Evolutionary conservation across 2,888 invertebrate genomes (phyloP).

Genomic region (Drosophila borborema): DNA sequence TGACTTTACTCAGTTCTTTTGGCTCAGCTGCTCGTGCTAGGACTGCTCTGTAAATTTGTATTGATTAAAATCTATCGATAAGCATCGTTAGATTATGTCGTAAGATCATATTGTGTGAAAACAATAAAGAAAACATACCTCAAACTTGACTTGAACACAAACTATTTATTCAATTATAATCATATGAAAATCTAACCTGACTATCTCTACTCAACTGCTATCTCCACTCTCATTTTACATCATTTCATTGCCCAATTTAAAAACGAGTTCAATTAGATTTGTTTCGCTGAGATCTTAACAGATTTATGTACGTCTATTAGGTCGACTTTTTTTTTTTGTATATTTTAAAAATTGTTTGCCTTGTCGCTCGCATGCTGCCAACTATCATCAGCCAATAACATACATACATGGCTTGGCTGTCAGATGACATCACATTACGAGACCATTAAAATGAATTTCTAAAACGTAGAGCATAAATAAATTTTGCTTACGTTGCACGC

Average conservation of each 20-base stretch:
- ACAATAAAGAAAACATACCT: no score
- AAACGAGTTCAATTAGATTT: neutral
- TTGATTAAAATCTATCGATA: no score
- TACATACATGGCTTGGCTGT: constrained; percentile 10
- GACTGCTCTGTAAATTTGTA: no score
- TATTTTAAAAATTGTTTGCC: constrained; percentile 30
- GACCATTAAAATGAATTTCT: constrained; percentile 56
- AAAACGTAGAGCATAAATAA: constrained; percentile 54
- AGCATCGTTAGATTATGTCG: no score
- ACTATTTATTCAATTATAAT: no score
- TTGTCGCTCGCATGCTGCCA: constrained; percentile 17
- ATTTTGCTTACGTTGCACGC: constrained; percentile 71
- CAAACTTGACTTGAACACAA: no score
- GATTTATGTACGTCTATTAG: constrained; percentile 48
- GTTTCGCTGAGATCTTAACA: constrained; percentile 21
- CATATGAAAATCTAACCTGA: neutral
- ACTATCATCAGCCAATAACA: constrained; percentile 25
- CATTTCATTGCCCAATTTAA: neutral
- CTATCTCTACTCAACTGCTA: neutral
- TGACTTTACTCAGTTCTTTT: no score
- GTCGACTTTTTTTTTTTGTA: constrained; percentile 6
- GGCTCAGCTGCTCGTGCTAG: no score
- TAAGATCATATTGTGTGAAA: no score
- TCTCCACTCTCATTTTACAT: neutral
- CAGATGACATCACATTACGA: constrained; percentile 61